Evolutionary conservation across 1,140 invertebrate genomes (phyloP).

Genomic region (Drosophila mayri): DNA sequence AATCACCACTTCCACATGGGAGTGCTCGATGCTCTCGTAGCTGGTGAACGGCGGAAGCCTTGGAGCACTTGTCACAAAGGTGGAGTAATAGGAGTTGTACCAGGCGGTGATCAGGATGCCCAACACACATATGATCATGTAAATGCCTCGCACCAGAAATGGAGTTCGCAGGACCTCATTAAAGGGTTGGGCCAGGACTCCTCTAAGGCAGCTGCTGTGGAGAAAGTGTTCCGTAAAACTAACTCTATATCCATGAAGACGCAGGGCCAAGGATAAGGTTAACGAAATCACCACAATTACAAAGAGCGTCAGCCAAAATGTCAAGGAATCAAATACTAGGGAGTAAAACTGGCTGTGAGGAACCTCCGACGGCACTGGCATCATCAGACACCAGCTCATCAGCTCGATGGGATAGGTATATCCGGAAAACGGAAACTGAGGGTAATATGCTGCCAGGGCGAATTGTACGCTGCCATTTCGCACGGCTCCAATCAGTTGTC

Average conservation of each 20-base stretch:
- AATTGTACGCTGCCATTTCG: slow-evolving; percentile 60
- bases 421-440: slow-evolving; percentile 7
- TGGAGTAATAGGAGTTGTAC: slow-evolving; percentile 72
- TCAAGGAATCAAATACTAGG: slow-evolving; percentile 44
- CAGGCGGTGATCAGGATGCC: slow-evolving; percentile 65
- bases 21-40: slow-evolving; percentile 56
- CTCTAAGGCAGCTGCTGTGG: slow-evolving; percentile 66
- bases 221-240: slow-evolving; percentile 36
- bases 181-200: slow-evolving; percentile 64
- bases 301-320: slow-evolving; percentile 36
- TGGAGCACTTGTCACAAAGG: slow-evolving; percentile 66
- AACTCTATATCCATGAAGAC: slow-evolving; percentile 45
- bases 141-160: slow-evolving; percentile 48
- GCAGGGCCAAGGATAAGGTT: slow-evolving; percentile 23
- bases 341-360: slow-evolving; percentile 56
- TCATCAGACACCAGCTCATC: slow-evolving; percentile 72
- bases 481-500: slow-evolving; percentile 44
- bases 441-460: slow-evolving; percentile 41
- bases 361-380: slow-evolving; percentile 59
- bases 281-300: slow-evolving; percentile 46
- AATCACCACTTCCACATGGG: slow-evolving; percentile 41
- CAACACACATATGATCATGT: slow-evolving; percentile 61
- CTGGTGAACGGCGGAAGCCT: slow-evolving; percentile 17
- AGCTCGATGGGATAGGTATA: slow-evolving; percentile 68
- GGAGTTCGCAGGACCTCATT: slow-evolving; percentile 41